Base-by-base conservation (phyloP, 2,113 vertebrate genomes). In the Microcebus tavaratra region DNA sequence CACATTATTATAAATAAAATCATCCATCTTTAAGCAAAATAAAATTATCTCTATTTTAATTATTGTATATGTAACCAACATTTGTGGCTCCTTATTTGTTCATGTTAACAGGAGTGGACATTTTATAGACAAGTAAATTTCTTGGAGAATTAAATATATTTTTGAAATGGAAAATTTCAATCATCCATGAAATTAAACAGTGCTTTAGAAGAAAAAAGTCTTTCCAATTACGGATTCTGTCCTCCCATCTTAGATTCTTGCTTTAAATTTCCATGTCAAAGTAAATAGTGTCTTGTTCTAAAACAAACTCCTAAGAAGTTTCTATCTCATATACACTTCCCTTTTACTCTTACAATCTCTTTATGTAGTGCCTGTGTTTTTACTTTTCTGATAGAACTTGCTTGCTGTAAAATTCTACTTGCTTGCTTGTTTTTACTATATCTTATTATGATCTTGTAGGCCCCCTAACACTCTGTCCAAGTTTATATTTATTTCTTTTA, bases 121-220 rank as follows among this genome's bases (percentile, higher is more conserved):
- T 98, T 98, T 98, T 98, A 98, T 96, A 98, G 98, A 98, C 97
- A 98, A 98, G 92, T 94, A 98, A 84, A 97, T 98, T 98, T 98
- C 89, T 97, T 98, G 75, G 90, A 98, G 90, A 75, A 96, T 21
- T 97, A 84, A 53, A 91, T 97, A 78, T 96, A 98, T 89, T 97
- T 98, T 98, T 76, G 83, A 97, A 96, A 89, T 94, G 88, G 91
- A 98, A 98, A 98, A 97, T 98, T 97, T 83, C 70, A 98, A 72
- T 97, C 97, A 98, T 92, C 96, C 97, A 95, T 97, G 93, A 98
- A 98, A 98, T 98, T 98, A 98, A 99, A 98, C 76, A 96, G 70
- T 2, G 3, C 68, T 97, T 36, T 36, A 80, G 45, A 48, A 50
- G 68, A 45, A 78, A 93, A 5, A 90, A 97, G 89, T 7, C 39